These are phyloP conservation scores for Octopus bimaculoides DNA, from an alignment of 1,140 invertebrate genomes.

Conservation along the genomic window DNA sequence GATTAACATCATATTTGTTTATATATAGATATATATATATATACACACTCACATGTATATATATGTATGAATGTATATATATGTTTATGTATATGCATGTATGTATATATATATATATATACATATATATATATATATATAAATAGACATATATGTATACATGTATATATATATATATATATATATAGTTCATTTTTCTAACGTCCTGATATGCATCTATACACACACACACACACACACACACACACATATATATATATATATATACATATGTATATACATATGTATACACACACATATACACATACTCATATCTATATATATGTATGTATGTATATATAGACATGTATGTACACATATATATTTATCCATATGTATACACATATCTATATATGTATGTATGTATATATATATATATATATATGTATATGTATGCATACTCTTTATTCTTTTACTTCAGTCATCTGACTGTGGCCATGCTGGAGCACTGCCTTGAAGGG, in stretches of 20 bases:
- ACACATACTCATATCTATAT: background rate
- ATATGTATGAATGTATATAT: background rate
- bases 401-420: constrained; percentile 2
- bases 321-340: background rate
- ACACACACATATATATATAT: background rate
- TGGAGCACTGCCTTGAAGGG: too few relatives aligned
- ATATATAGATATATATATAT: background rate
- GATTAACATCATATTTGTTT: background rate
- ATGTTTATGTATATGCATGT: too few relatives aligned
- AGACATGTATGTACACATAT: background rate
- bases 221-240: background rate
- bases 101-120: too few relatives aligned
- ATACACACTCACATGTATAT: background rate
- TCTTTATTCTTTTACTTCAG: too few relatives aligned
- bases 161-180: background rate
- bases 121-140: background rate
- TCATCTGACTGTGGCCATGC: too few relatives aligned
- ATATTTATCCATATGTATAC: background rate
- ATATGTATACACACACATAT: background rate
- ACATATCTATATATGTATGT: background rate
- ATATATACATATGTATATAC: background rate
- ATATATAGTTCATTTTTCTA: too few relatives aligned
- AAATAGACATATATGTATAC: too few relatives aligned
- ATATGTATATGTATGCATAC: background rate
- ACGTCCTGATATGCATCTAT: background rate